Evolutionary conservation across 2,113 vertebrate genomes (phyloP).

Genomic region (Urocynchramus pylzowi): DNA sequence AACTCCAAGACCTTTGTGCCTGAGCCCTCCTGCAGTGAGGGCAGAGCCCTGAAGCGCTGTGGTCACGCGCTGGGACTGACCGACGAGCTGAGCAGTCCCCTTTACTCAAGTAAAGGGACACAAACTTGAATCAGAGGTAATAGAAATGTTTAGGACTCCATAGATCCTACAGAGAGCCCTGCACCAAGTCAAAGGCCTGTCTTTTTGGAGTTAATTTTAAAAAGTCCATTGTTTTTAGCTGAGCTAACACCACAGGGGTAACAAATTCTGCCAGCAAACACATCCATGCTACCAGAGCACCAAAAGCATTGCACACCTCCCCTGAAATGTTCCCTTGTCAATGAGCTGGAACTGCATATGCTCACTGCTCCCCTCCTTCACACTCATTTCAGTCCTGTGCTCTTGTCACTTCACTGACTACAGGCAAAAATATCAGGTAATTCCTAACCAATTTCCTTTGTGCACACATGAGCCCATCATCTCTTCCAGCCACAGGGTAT

Average conservation of each 20-base stretch:
- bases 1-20: neutral
- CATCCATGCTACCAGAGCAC: neutral
- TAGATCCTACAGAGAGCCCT: neutral
- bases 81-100: neutral
- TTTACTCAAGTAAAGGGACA: neutral
- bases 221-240: neutral
- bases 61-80: neutral
- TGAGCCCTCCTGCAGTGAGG: neutral
- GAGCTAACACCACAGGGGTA: neutral
- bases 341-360: neutral
- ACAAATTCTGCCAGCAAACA: neutral
- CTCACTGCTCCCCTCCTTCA: neutral
- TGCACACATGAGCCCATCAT: neutral
- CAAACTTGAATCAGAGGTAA: neutral
- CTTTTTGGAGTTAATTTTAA: neutral
- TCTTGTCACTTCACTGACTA: neutral
- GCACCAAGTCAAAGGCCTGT: neutral
- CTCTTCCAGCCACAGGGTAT: neutral
- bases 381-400: neutral
- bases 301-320: neutral
- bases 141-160: neutral
- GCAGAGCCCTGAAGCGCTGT: accelerated
- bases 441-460: neutral
- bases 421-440: neutral
- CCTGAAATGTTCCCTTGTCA: neutral